Conservation (phyloP, 2,113 vertebrate species). For the western clawed frog (Xenopus tropicalis) region DNA sequence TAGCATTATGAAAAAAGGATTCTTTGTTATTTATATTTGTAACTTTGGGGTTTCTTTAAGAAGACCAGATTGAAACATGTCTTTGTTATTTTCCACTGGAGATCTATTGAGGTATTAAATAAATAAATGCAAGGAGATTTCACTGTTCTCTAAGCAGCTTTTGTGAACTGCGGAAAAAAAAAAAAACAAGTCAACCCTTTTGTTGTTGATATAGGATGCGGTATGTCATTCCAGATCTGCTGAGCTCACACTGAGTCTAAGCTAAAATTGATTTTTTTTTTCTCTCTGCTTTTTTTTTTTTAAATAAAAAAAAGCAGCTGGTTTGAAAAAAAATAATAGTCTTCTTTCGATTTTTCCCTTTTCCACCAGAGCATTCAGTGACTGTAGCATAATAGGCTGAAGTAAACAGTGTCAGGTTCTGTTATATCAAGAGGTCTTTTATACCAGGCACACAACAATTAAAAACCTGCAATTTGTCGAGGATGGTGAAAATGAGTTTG, state of each 20-base stretch:
- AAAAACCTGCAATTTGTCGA: constrained; percentile 67
- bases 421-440: constrained; percentile 76
- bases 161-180: constrained; percentile 57
- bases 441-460: constrained; percentile 71
- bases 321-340: constrained; percentile 71
- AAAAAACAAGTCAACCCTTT: constrained; percentile 59
- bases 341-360: constrained; percentile 74
- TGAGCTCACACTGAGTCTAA: constrained; percentile 67
- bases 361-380: constrained; percentile 73
- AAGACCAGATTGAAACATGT: not conserved
- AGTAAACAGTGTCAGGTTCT: constrained; percentile 80
- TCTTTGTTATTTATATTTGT: too few relatives aligned
- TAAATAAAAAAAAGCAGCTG: constrained; percentile 62
- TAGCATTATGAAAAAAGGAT: too few relatives aligned
- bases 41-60: not conserved
- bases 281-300: constrained; percentile 60
- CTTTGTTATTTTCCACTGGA: constrained; percentile 23
- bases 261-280: constrained; percentile 76
- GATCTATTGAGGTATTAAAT: constrained; percentile 59
- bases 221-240: constrained; percentile 59
- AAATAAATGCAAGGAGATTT: constrained; percentile 64
- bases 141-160: constrained; percentile 54
- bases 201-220: constrained; percentile 69
- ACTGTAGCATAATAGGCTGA: constrained; percentile 77
- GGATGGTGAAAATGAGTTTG: constrained; percentile 71